These are phyloP conservation scores for Glaucomys volans DNA, from an alignment of 2,113 vertebrate species.

Conservation along the genomic window DNA sequence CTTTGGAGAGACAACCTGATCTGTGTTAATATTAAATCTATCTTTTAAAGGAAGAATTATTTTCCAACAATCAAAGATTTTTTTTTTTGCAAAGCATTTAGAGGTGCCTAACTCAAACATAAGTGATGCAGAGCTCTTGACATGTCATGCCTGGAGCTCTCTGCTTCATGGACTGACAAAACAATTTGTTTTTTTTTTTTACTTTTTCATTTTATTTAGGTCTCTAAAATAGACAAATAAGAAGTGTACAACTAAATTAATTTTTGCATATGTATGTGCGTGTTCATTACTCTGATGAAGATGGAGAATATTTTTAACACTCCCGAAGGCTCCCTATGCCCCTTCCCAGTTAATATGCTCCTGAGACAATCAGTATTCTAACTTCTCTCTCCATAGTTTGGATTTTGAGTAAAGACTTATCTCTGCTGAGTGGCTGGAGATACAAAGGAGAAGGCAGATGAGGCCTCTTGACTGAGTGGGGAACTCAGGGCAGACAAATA, in stretches of 20 bases:
- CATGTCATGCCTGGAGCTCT: not conserved
- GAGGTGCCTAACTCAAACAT: not conserved
- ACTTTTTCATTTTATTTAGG: not conserved
- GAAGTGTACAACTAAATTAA: not conserved
- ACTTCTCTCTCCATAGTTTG: not conserved
- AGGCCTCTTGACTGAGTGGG: not conserved
- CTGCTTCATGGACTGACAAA: not conserved
- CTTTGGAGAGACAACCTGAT: not conserved
- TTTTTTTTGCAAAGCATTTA: not conserved
- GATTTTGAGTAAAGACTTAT: not conserved
- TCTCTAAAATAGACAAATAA: not conserved
- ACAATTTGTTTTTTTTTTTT: not conserved
- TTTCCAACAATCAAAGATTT: conserved; percentile 30
- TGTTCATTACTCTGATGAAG: not conserved
- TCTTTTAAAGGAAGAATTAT: not conserved
- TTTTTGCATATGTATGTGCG: not conserved
- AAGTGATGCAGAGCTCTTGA: not conserved
- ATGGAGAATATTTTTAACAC: not conserved
- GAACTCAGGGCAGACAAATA: not conserved
- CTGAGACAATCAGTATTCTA: not conserved
- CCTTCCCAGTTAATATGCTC: not conserved
- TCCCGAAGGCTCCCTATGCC: not conserved
- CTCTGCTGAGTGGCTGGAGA: not conserved
- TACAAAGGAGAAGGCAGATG: not conserved
- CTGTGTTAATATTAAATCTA: not conserved